Evolutionary conservation across 30 jellyfish, hydroid and myxozoan species (phyloP).

Genomic region (Chironex yamaguchii): DNA sequence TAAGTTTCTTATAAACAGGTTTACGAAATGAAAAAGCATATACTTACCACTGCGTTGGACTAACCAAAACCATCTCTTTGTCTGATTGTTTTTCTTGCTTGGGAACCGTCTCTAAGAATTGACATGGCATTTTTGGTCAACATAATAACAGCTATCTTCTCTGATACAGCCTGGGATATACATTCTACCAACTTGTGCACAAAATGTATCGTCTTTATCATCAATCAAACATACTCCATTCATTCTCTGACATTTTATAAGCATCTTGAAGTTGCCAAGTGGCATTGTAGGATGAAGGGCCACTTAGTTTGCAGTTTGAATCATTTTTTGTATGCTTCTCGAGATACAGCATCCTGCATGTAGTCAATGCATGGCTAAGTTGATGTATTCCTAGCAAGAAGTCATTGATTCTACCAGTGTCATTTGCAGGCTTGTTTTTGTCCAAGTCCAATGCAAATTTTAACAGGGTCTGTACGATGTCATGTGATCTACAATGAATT

Average conservation of each 20-base stretch:
- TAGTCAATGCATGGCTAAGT: slow-evolving; percentile 21
- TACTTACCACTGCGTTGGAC: slow-evolving; percentile 50
- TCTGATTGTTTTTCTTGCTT: slow-evolving; percentile 57
- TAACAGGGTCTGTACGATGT: neutral
- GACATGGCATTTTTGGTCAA: slow-evolving; percentile 4
- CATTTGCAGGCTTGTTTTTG: neutral
- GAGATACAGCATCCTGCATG: neutral
- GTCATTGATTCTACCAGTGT: slow-evolving; percentile 4
- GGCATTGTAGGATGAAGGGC: slow-evolving; percentile 63
- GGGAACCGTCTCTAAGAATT: slow-evolving; percentile 33
- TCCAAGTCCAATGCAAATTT: neutral
- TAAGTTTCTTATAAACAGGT: too few relatives aligned
- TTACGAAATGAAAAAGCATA: too few relatives aligned
- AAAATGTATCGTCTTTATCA: slow-evolving; percentile 24
- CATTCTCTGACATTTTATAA: slow-evolving; percentile 28
- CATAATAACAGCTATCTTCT: slow-evolving; percentile 31
- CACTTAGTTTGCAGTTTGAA: slow-evolving; percentile 26
- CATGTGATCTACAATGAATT: slow-evolving; percentile 1
- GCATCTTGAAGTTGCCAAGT: slow-evolving; percentile 5
- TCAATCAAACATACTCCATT: slow-evolving; percentile 40
- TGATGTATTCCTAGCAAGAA: neutral
- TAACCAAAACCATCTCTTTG: slow-evolving; percentile 54
- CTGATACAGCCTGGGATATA: slow-evolving; percentile 19
- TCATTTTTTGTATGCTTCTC: slow-evolving; percentile 7
- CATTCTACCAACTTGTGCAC: slow-evolving; percentile 10